These are phyloP conservation scores for Heliconius cydno DNA, from an alignment of 2,888 invertebrate genomes.

Conservation along the genomic window DNA sequence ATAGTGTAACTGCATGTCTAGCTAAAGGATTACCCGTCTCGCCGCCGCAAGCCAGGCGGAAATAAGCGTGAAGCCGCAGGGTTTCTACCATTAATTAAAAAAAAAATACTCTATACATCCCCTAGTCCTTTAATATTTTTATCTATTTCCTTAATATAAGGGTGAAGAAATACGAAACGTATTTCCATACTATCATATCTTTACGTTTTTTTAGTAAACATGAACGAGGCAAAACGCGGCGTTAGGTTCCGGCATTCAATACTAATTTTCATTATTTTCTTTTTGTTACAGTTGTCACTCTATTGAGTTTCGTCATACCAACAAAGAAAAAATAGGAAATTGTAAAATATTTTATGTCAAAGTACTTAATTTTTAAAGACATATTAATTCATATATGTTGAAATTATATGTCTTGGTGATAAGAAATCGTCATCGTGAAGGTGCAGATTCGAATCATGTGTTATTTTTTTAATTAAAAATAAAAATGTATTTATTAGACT, in stretches of 20 bases:
- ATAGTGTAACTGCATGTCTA: neutral
- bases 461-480: neutral
- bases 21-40: neutral
- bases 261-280: neutral
- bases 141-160: slow-evolving; percentile 1
- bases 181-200: neutral
- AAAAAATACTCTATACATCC: slow-evolving; percentile 6
- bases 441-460: neutral
- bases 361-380: neutral
- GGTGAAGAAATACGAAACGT: neutral
- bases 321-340: slow-evolving; percentile 40
- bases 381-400: neutral
- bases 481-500: neutral
- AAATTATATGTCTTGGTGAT: neutral
- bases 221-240: neutral
- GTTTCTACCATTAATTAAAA: slow-evolving; percentile 6
- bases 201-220: neutral
- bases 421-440: neutral
- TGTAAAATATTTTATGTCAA: neutral
- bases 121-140: neutral
- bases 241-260: neutral
- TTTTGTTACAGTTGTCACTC: slow-evolving; percentile 46
- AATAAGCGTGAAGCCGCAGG: slow-evolving; percentile 19
- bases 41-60: slow-evolving; percentile 6
- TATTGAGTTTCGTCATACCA: slow-evolving; percentile 47